Conservation (phyloP, 2,797 vertebrate species). For the Mergus octosetaceus region DNA sequence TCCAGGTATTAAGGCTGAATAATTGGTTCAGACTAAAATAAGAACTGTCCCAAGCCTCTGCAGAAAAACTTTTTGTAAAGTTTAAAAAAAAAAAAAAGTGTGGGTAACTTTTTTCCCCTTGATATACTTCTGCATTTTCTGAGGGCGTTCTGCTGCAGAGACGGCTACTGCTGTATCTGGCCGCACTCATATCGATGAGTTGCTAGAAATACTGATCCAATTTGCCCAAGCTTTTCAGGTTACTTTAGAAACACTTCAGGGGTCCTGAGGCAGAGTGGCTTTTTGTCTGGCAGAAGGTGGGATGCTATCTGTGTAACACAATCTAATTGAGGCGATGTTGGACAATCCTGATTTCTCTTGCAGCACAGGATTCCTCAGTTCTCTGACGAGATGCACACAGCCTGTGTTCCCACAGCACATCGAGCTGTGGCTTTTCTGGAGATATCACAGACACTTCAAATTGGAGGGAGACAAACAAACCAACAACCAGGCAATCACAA, state of each 20-base stretch:
- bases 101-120: slow-evolving; percentile 20
- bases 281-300: neutral
- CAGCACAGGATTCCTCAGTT: neutral
- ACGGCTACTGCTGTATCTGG: neutral
- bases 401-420: neutral
- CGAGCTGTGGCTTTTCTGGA: neutral
- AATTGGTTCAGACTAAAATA: slow-evolving; percentile 70
- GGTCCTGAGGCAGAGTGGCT: neutral
- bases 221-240: neutral
- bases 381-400: neutral
- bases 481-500: slow-evolving; percentile 48
- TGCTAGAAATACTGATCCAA: neutral
- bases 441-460: slow-evolving; percentile 21
- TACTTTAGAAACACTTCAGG: neutral
- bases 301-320: neutral
- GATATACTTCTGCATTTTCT: neutral
- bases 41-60: slow-evolving; percentile 36
- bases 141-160: neutral
- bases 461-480: slow-evolving; percentile 27
- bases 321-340: neutral
- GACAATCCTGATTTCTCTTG: neutral
- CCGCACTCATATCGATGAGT: neutral
- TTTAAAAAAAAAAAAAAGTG: neutral
- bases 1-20: slow-evolving; percentile 55
- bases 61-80: slow-evolving; percentile 8